Evolutionary conservation across 2,113 vertebrate genomes (phyloP).

Genomic region (Pelecanus crispus): DNA sequence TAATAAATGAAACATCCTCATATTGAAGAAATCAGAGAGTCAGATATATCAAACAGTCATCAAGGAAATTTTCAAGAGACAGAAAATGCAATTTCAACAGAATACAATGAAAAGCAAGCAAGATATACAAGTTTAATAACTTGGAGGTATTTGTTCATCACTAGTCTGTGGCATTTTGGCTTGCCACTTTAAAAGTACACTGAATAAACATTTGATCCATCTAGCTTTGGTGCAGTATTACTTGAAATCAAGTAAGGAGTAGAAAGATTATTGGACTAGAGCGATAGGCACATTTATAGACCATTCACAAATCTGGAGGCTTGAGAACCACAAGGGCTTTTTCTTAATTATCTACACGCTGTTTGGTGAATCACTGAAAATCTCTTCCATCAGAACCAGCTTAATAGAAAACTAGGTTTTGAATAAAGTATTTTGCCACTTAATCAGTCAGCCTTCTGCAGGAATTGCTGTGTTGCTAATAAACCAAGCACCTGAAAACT

Average conservation of each 20-base stretch:
- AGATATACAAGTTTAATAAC: neutral
- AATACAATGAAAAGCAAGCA: neutral
- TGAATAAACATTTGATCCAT: neutral
- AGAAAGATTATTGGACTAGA: neutral
- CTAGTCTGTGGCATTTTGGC: neutral
- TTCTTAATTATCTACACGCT: neutral
- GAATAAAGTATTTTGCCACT: neutral
- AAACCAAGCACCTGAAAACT: neutral
- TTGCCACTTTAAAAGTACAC: neutral
- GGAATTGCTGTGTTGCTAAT: neutral
- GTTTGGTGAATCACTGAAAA: neutral
- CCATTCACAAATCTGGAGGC: neutral
- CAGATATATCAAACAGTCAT: neutral
- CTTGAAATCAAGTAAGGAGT: neutral
- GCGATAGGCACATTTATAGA: neutral
- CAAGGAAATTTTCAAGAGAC: conserved; percentile 10
- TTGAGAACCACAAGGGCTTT: neutral
- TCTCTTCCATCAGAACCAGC: neutral
- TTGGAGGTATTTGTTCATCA: neutral
- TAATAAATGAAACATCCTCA: neutral
- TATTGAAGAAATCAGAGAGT: neutral
- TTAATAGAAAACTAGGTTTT: neutral
- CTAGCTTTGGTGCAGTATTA: neutral
- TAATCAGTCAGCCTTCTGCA: neutral
- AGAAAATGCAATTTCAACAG: conserved; percentile 1